Conservation (phyloP, 2,888 invertebrate genomes). For the Mimachlamys varia region DNA sequence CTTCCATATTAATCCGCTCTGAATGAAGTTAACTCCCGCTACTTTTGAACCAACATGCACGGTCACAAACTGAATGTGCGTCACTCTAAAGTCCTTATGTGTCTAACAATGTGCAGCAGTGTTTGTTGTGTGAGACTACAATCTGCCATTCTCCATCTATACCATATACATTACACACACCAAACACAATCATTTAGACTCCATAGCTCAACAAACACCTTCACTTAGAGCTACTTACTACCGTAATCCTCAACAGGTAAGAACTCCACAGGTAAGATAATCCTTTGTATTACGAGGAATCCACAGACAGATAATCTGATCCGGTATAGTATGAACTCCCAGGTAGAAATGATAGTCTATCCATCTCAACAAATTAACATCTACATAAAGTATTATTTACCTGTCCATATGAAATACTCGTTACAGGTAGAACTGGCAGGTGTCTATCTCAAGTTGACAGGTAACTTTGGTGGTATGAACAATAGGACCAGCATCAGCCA, state of each 20-base stretch:
- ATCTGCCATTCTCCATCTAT: conserved; percentile 20
- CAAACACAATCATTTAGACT: conserved; percentile 22
- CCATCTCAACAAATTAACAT: background rate
- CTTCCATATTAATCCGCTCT: background rate
- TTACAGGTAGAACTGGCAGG: conserved; percentile 32
- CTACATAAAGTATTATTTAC: background rate
- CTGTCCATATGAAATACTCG: background rate
- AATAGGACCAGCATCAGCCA: background rate
- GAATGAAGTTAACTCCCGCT: background rate
- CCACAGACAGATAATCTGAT: background rate
- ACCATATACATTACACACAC: conserved; percentile 28
- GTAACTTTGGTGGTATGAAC: background rate
- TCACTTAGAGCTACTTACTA: background rate
- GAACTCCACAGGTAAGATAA: conserved; percentile 10
- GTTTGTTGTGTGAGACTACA: background rate
- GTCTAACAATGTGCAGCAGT: background rate
- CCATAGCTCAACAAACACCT: background rate
- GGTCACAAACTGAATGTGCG: background rate
- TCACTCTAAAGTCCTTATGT: background rate
- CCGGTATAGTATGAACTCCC: background rate
- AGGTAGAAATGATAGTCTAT: conserved; percentile 20
- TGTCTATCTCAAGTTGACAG: conserved; percentile 18
- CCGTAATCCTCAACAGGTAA: background rate
- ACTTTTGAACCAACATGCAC: conserved; percentile 1
- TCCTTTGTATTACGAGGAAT: background rate